Percentiles rank a stretch among this genome's conserved stretches.
These are phyloP conservation scores for Misgurnus anguillicaudatus DNA, from an alignment of 2,113 vertebrate genomes.

Conservation along the genomic window DNA sequence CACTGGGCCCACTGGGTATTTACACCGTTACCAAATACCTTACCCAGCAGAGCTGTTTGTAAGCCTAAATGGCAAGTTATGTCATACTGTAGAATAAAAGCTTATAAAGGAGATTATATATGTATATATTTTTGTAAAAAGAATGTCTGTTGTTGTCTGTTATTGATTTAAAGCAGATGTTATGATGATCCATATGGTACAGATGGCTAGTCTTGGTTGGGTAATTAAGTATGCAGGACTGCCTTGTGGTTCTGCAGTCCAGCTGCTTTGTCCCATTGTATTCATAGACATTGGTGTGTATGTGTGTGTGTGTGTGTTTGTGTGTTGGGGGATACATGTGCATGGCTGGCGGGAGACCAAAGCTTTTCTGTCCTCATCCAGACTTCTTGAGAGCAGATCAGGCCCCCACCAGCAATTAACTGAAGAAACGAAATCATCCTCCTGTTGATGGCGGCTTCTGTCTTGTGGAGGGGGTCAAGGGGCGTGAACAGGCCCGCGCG, in stretches of 20 bases:
- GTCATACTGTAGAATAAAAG: slow-evolving; percentile 6
- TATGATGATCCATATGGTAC: slow-evolving; percentile 44
- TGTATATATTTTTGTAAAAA: slow-evolving; percentile 7
- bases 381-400: slow-evolving; percentile 23
- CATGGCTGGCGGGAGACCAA: slow-evolving; percentile 29
- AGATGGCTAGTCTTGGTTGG: slow-evolving; percentile 57
- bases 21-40: slow-evolving; percentile 16
- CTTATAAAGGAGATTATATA: slow-evolving; percentile 10
- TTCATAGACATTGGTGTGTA: slow-evolving; percentile 21
- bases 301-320: slow-evolving; percentile 12
- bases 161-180: slow-evolving; percentile 62
- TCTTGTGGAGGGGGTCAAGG: neutral
- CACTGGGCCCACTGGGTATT: slow-evolving; percentile 25
- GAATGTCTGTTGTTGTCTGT: slow-evolving; percentile 18
- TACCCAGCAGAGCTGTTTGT: neutral
- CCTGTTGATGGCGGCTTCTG: slow-evolving; percentile 50
- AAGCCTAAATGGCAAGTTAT: neutral
- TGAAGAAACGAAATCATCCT: slow-evolving; percentile 55
- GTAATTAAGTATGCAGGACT: slow-evolving; percentile 50
- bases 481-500: neutral
- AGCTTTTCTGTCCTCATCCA: slow-evolving; percentile 22
- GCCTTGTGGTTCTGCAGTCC: slow-evolving; percentile 49
- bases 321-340: slow-evolving; percentile 13
- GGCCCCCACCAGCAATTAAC: slow-evolving; percentile 50
- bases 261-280: slow-evolving; percentile 58